Conservation (phyloP, 2,113 vertebrate genomes). For the Chlamydotis undulata region DNA sequence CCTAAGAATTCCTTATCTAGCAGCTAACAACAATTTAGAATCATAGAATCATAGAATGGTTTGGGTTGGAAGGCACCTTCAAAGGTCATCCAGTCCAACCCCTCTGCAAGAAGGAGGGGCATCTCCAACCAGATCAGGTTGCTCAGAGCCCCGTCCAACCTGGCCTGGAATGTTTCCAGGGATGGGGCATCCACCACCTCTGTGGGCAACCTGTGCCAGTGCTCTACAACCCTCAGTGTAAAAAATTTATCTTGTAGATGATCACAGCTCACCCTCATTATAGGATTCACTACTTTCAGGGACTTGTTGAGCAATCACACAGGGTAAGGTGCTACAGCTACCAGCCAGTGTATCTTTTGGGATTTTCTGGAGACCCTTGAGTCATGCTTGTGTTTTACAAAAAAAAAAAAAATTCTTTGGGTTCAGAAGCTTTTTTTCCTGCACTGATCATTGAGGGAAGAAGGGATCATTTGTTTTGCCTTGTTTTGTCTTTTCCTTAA, state of each 20-base stretch:
- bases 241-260: background rate
- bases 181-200: too few relatives aligned
- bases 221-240: too few relatives aligned
- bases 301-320: background rate
- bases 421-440: background rate
- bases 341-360: rapidly evolving
- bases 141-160: too few relatives aligned
- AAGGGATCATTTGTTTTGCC: background rate
- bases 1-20: background rate
- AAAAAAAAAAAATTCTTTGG: background rate
- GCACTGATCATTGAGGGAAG: background rate
- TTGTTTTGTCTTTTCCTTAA: background rate
- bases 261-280: background rate
- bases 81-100: too few relatives aligned
- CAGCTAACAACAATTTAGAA: background rate
- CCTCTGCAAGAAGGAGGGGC: too few relatives aligned
- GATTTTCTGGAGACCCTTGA: background rate
- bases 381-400: background rate
- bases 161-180: too few relatives aligned
- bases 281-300: background rate
- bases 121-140: too few relatives aligned
- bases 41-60: too few relatives aligned
- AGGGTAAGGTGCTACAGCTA: background rate
- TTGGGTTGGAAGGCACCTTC: too few relatives aligned
- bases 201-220: too few relatives aligned